phyloP scores from a whole-genome alignment of 2,113 vertebrate genomes.

The Carassius auratus region DNA sequence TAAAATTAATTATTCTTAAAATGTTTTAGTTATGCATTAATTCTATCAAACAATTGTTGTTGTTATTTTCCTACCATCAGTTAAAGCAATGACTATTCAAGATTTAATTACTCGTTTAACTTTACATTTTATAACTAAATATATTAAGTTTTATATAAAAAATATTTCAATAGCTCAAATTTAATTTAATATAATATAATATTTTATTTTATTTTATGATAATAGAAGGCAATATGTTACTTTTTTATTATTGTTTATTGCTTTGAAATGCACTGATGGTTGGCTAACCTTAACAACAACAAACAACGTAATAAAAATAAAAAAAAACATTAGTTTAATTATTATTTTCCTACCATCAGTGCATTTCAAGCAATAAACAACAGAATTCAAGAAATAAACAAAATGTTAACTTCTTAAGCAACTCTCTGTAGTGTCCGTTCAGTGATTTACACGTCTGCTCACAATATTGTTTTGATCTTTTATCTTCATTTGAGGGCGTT shows the following conservation, averaged over 20 bases:
- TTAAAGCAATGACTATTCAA: neutral
- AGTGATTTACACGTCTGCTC: neutral
- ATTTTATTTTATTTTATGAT: neutral
- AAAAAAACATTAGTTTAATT: neutral
- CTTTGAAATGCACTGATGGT: neutral
- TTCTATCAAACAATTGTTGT: neutral
- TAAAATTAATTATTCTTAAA: neutral
- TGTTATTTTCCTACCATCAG: neutral
- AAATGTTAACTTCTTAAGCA: neutral
- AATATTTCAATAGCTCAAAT: too few relatives aligned
- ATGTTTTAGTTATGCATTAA: neutral
- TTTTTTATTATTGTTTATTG: neutral
- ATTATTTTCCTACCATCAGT: neutral
- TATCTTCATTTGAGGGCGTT: neutral
- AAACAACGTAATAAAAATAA: neutral
- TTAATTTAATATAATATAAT: too few relatives aligned
- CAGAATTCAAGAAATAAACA: neutral
- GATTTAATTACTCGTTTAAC: neutral
- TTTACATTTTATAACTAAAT: neutral
- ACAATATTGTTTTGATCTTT: neutral
- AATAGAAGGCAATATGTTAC: neutral
- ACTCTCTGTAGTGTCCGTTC: neutral
- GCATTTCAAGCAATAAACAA: neutral
- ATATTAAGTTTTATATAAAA: neutral
- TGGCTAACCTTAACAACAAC: neutral